Conservation (phyloP, 2,113 vertebrate species). For the Coregonus clupeaformis region DNA sequence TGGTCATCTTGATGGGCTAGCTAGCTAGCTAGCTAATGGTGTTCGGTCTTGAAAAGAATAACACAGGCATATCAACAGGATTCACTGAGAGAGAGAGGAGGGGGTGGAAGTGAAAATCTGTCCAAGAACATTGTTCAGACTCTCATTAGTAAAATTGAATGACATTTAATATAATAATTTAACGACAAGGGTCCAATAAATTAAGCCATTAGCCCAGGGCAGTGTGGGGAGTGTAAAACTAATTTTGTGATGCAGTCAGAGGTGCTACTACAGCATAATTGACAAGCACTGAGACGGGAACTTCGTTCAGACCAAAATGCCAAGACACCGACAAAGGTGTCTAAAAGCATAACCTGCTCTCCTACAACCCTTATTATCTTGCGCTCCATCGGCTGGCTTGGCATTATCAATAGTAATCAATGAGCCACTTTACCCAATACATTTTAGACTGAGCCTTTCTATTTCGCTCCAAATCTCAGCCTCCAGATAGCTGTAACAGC, state of each 20-base stretch:
- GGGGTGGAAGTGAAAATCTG: too few relatives aligned
- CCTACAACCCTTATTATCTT: not conserved
- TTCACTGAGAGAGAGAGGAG: too few relatives aligned
- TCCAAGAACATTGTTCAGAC: too few relatives aligned
- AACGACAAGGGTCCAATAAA: not conserved
- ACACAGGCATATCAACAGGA: too few relatives aligned
- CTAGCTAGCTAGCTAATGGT: too few relatives aligned
- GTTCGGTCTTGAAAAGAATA: not conserved
- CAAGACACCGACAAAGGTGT: not conserved
- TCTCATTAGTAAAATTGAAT: not conserved
- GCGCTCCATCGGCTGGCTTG: not conserved
- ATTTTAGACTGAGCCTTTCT: not conserved
- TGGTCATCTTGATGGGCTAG: too few relatives aligned
- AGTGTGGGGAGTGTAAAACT: not conserved
- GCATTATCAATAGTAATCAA: not conserved
- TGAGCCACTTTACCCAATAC: not conserved
- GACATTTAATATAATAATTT: not conserved
- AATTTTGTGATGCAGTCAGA: not conserved
- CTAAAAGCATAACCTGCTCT: not conserved
- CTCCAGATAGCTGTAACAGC: too few relatives aligned
- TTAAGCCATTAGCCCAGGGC: not conserved
- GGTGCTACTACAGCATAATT: not conserved
- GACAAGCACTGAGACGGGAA: not conserved
- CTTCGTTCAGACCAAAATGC: not conserved
- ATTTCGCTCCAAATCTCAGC: not conserved